Evolutionary conservation across 2,888 invertebrate species (phyloP), one percentile per base, ranked within the genome.

Genomic region (Lissonota sp.): DNA sequence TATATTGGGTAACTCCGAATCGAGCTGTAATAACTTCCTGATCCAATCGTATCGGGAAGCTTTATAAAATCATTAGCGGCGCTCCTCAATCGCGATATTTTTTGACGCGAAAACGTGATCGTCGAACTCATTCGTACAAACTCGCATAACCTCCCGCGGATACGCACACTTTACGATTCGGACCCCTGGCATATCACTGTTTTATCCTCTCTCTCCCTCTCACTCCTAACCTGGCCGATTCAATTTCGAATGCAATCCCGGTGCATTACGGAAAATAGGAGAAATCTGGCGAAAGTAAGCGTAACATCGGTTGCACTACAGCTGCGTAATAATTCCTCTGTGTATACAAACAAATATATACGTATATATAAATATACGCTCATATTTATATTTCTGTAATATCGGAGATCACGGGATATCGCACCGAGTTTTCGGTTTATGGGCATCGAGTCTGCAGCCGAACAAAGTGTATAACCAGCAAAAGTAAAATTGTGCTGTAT

Each of bases 281-380:
- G 91, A 92, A 92, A 91, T 87, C 89, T 85, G 85, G 89, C 86
- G 90, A 91, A 91, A 91, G 91, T 89, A 88, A 87, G 85, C 86
- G 86, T 85, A 87, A 88, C 86, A 78, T 79, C 42, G 74, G 69
- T 74, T 84, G 83, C 84, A 82, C 84, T 67, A 44, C 63, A 53
- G 72, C 69, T 66, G 82, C 84, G 86, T 80, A 86, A 86, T 86
- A 86, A 70, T 69, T 66, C 83, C 79, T 82, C 81, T 70, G 81
- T 83, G 16, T 69, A 26, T 26, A 64, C 57, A n/a, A n/a, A 55
- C 46, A 42, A 75, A 62, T 62, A 63, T 64, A 67, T n/a, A 46
- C 40, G 42, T 62, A 26, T 57, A 62, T 57, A 46, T 26, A n/a
- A 58, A n/a, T 46, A 51, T 51, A n/a, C 26, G 26, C 26, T 26